A percentile compares a stretch with the other conserved stretches of the same genome.
Evolutionary conservation across 53 echinoderm and acorn worm genomes (phyloP).

Genomic region (Mesocentrotus franciscanus): DNA sequence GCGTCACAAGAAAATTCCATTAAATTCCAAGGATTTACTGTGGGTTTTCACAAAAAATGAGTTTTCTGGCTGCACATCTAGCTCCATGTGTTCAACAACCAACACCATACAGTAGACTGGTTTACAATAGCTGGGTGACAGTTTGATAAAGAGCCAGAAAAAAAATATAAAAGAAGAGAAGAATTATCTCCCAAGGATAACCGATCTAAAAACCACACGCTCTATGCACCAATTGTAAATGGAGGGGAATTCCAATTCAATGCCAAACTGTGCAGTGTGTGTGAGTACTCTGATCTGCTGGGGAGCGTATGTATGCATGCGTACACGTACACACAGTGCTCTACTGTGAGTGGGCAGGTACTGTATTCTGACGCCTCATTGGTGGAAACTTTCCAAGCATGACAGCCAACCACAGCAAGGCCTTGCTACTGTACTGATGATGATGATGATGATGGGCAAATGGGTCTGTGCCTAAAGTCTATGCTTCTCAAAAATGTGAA

Average conservation of each 20-base stretch:
- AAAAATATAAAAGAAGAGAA: conserved; percentile 6
- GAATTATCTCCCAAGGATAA: conserved; percentile 8
- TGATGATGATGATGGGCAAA: background rate
- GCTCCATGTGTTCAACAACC: background rate
- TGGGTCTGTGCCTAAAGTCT: background rate
- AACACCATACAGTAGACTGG: conserved; percentile 3
- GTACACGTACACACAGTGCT: conserved; percentile 2
- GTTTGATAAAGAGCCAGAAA: conserved; percentile 21
- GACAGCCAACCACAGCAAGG: conserved; percentile 41
- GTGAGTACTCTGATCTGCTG: background rate
- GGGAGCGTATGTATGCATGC: background rate
- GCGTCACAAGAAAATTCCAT: background rate
- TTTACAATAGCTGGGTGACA: conserved; percentile 32
- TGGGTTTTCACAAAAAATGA: background rate
- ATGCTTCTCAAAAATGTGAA: background rate
- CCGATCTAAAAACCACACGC: background rate
- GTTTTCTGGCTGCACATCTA: background rate
- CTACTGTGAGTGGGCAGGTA: conserved; percentile 28
- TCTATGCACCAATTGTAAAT: background rate
- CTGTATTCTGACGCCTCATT: background rate
- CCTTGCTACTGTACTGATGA: conserved; percentile 17
- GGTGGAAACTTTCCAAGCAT: conserved; percentile 61
- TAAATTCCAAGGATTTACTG: background rate
- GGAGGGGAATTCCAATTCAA: background rate
- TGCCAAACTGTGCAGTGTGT: background rate